Base-by-base conservation (phyloP, 2,113 vertebrate genomes). In the Dipodomys merriami region DNA sequence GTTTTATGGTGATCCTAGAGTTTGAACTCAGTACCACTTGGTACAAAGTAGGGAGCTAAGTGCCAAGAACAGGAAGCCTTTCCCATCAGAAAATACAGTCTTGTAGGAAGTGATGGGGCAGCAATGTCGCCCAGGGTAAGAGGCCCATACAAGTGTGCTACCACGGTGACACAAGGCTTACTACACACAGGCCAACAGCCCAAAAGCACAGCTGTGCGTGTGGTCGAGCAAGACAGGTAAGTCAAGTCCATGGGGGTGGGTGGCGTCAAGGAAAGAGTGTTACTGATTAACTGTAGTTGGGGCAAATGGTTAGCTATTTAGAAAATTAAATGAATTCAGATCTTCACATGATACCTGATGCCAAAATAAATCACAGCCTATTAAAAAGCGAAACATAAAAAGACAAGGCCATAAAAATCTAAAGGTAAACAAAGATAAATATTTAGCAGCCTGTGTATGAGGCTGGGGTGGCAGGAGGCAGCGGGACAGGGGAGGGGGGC, bases 371-470 rank as follows among this genome's bases (percentile, higher is more conserved):
- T 86, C 20, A 76, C 74, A 91, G 46, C 80, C 49, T 84, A 80
- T 64, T 86, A 80, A 90, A 92, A 84, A 81, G 57, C 9, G 27
- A 81, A 83, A 57, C 10, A 72, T 77, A 64, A 81, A 83, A 82
- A 78, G 49, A n/a, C 20, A 91, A 72, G 91, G 39, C 33, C 86
- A 72, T 74, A 88, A 93, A 95, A 72, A 71, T 88, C 44, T 78
- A 94, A 53, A 49, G 53, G 68, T 60, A 96, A 95, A 72, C 46
- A 78, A 91, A 93, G 35, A 82, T 83, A 91, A 94, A 89, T 88
- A 87, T 87, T 94, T 82, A 72, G 68, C 46, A 83, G 77, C 68
- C 91, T 65, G 62, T 72, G 49, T 46, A 68, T 18, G 22, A 88
- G 73, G 65, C 8, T 12, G 60, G 35, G 64, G 53, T 57, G 53